These are phyloP conservation scores for Oxyteleia sp. DNA, from an alignment of 2,888 invertebrate genomes.

Conservation along the genomic window DNA sequence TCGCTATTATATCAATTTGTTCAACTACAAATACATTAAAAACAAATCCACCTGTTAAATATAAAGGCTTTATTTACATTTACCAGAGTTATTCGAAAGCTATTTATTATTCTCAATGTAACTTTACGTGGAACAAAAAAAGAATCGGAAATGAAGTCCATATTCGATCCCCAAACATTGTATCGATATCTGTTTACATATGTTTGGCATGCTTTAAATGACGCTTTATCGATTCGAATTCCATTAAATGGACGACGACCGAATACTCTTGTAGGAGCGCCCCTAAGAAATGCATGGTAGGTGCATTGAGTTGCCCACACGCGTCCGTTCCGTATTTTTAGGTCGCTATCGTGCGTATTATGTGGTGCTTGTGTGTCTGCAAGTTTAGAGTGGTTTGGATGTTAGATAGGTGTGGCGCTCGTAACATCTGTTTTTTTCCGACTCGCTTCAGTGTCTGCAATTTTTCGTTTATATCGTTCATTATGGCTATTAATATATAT, in stretches of 20 bases:
- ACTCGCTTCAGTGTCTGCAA: background rate
- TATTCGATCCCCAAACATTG: slow-evolving; percentile 4
- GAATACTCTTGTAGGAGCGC: slow-evolving; percentile 30
- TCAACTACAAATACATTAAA: background rate
- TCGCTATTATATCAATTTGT: too few relatives aligned
- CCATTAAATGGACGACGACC: slow-evolving; percentile 58
- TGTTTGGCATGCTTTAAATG: slow-evolving; percentile 54
- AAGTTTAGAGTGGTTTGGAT: slow-evolving; percentile 11
- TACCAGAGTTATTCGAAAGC: slow-evolving; percentile 7
- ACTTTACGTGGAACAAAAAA: slow-evolving; percentile 1
- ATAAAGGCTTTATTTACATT: background rate
- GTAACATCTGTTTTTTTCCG: slow-evolving; percentile 27
- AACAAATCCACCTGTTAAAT: background rate
- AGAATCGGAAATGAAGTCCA: background rate
- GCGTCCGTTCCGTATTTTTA: slow-evolving; percentile 57
- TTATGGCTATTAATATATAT: background rate
- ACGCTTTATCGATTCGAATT: slow-evolving; percentile 56
- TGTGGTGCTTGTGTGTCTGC: slow-evolving; percentile 5
- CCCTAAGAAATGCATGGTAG: slow-evolving; percentile 44
- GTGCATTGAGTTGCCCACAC: slow-evolving; percentile 40
- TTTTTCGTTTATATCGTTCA: slow-evolving; percentile 8
- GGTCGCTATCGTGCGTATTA: slow-evolving; percentile 33
- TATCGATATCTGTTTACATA: slow-evolving; percentile 64
- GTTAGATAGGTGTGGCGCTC: slow-evolving; percentile 21
- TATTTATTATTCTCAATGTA: slow-evolving; percentile 6